Base-by-base conservation (phyloP, 2,113 vertebrate genomes). In the Chascanopsetta lugubris region DNA sequence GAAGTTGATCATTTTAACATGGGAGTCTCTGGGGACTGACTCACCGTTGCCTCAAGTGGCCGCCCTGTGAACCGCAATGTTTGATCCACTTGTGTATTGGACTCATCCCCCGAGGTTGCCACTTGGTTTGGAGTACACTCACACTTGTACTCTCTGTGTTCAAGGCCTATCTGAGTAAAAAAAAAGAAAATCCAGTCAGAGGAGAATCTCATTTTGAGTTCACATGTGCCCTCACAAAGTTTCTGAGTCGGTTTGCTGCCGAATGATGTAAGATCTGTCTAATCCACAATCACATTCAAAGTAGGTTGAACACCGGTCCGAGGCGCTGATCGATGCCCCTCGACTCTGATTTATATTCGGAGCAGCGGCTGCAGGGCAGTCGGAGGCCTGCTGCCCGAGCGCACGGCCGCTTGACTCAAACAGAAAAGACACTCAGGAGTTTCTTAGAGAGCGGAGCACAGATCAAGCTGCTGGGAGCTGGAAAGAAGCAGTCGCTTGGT, bases 281-380 rank as follows among this genome's bases (percentile, higher is more conserved):
- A 47, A 55, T 51, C 27, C 55, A 38, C 25, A 8, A 49, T 36
- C n/a, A 7, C 47, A 34, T 67, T 54, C 11, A 49, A 12, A 40
- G 13, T n/a, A 40, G 51, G 69, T 56, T 57, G 57, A 56, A 58
- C 11, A 74, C 8, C 74, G 82, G 68, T 58, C 40, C 54, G 62
- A 66, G 57, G 27, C 5, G 79, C 38, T 58, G 74, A 81, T 77
- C 46, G 43, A 51, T 80, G 85, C 61, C 7, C 57, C 59, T 46
- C 11, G 40, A 61, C 67, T 43, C 43, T 75, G 65, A 50, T 85
- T 79, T 72, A 61, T 27, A 79, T 81, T 81, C 75, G 22, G 36
- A 36, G 34, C 50, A 29, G 72, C 69, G 47, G 58, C 73, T 60
- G 74, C 66, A 60, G 57, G 72, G 43, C 82, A 54, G 70, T 25